These are phyloP conservation scores for Pelodytes ibericus DNA, from an alignment of 2,797 vertebrate species.

Conservation along the genomic window DNA sequence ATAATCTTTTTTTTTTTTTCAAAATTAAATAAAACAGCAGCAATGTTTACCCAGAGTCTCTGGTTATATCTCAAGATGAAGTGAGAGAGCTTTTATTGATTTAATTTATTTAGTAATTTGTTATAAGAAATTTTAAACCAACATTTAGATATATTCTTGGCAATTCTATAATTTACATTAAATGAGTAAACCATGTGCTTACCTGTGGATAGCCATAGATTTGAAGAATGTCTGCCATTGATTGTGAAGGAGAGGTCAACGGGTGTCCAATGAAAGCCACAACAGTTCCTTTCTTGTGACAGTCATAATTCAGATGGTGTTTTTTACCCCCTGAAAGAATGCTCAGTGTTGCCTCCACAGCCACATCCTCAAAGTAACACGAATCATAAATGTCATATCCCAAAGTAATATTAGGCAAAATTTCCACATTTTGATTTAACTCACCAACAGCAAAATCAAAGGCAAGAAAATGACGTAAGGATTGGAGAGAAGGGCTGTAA, in stretches of 20 bases:
- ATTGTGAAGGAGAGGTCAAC: not conserved
- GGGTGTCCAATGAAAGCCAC: conserved; percentile 17
- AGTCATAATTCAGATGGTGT: not conserved
- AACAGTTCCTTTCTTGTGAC: not conserved
- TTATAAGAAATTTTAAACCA: no score
- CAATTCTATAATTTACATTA: no score
- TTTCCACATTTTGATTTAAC: not conserved
- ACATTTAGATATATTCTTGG: no score
- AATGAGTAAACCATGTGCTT: no score
- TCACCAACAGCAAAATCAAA: conserved; percentile 3
- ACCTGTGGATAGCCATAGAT: conserved; percentile 9
- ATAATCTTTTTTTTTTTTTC: no score
- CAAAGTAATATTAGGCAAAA: conserved; percentile 7
- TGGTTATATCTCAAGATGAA: no score
- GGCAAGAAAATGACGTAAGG: not conserved
- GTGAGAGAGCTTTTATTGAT: no score
- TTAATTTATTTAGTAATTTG: no score
- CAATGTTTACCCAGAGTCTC: no score
- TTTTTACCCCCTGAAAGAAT: not conserved
- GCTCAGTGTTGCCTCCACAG: not conserved
- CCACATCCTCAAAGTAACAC: not conserved
- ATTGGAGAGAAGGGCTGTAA: not conserved
- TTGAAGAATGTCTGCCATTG: not conserved
- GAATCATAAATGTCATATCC: conserved; percentile 14
- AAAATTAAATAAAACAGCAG: no score